Evolutionary conservation across 30 jellyfish, hydroid and myxozoan species (phyloP), one percentile per base, ranked within the genome.

Genomic region (Calvadosia cruxmelitensis): DNA sequence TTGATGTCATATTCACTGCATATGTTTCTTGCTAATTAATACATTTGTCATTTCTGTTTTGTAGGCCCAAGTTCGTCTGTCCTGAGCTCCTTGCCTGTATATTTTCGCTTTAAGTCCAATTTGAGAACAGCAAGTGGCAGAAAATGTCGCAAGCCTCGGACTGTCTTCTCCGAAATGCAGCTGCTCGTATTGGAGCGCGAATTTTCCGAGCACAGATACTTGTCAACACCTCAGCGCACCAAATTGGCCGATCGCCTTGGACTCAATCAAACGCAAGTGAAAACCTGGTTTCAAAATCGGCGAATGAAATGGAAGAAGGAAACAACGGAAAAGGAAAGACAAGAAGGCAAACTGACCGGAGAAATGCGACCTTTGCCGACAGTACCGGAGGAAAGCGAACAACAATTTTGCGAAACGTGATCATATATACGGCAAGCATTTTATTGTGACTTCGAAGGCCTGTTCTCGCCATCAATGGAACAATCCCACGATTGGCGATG

Each of bases 271-370:
- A 82, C 99, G 15, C 99, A 91, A 80, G 94, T 91, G 50, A 83
- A 83, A 53, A 83, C 95, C 12, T 83, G 99, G 99, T 91, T 83
- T 66, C 99, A 91, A 67, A 91, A 91, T 53, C 74, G 95, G 61
- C 79, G 99, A 34, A 91, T 91, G 99, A 91, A 91, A 66, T 91
- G 99, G 99, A 91, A 91, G 79, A 91, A 91, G 71, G 99, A 91
- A 75, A 82, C 95, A 23, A 80, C 84, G 1, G 99, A 91, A 25
- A 70, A 64, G 33, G 93, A 77, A 36, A 53, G 84, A 53, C 73
- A 77, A 78, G 82, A 69, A 23, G 83, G 51, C 48, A 76, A 49
- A 27, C 31, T 71, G 31, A 74, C 52, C 3, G 36, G 73, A 1
- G 94, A 82, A 7, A 67, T 61, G 51, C 10, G 57, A 20, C 57